These are phyloP conservation scores for Carposina sasakii DNA, from an alignment of 1,140 invertebrate genomes.

Conservation along the genomic window DNA sequence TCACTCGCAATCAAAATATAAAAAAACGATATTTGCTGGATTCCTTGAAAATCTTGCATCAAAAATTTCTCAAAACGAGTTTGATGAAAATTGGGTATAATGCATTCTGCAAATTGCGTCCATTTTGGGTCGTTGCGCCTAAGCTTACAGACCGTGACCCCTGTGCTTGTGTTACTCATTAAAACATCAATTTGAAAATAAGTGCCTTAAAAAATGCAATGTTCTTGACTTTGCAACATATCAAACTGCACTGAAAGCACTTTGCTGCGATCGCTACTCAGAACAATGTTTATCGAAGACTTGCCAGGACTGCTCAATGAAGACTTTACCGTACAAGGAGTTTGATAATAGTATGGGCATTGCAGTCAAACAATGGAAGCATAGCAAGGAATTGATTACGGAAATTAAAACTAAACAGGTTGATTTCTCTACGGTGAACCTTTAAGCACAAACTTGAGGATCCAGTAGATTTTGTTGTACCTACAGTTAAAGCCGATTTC, in stretches of 20 bases:
- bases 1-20: slow-evolving; percentile 11
- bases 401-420: slow-evolving; percentile 9
- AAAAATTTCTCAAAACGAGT: slow-evolving; percentile 8
- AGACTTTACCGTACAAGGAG: slow-evolving; percentile 6
- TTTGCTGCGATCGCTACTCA: slow-evolving; percentile 14
- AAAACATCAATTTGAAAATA: slow-evolving; percentile 12
- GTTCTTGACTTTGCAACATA: slow-evolving; percentile 6
- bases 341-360: slow-evolving; percentile 9
- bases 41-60: slow-evolving; percentile 9
- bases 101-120: slow-evolving; percentile 4
- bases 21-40: slow-evolving; percentile 13
- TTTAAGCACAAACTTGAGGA: no score
- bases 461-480: no score
- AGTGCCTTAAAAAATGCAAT: slow-evolving; percentile 7
- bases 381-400: slow-evolving; percentile 4
- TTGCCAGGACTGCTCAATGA: slow-evolving; percentile 5
- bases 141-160: slow-evolving; percentile 12
- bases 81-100: slow-evolving; percentile 4
- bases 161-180: slow-evolving; percentile 11
- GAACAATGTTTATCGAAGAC: slow-evolving; percentile 14
- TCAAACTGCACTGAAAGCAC: slow-evolving; percentile 6
- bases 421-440: no score
- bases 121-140: slow-evolving; percentile 14
- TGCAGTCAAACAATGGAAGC: slow-evolving; percentile 2
- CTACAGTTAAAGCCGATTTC: no score